These are phyloP conservation scores for Lemur catta DNA, from an alignment of 2,797 vertebrate species.

Conservation along the genomic window DNA sequence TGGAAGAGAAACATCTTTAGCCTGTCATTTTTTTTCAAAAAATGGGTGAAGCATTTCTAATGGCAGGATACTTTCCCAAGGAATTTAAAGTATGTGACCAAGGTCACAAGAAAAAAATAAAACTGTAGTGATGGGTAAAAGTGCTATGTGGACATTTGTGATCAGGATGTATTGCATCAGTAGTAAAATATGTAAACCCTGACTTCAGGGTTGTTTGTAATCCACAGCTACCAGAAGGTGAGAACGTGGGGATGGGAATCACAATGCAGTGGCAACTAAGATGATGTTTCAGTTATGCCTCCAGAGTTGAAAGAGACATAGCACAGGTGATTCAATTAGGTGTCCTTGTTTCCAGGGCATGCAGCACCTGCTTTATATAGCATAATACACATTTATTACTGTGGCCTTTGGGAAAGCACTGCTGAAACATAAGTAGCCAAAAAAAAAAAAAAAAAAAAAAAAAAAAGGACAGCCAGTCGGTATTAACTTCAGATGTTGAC, in stretches of 20 bases:
- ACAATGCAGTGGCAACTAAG: neutral
- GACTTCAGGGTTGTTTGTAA: neutral
- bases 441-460: constrained; percentile 20
- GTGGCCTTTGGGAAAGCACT: constrained; percentile 18
- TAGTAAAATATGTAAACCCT: neutral
- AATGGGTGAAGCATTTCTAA: constrained; percentile 66
- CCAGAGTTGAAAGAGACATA: neutral
- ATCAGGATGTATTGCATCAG: neutral
- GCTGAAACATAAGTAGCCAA: neutral
- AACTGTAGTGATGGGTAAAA: neutral
- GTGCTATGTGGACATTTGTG: neutral
- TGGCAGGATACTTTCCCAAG: constrained; percentile 61
- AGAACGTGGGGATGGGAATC: neutral
- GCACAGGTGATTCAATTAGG: constrained; percentile 22
- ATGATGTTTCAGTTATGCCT: constrained; percentile 2
- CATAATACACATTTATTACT: neutral
- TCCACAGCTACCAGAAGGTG: neutral
- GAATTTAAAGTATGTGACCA: constrained; percentile 43
- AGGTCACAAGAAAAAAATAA: neutral
- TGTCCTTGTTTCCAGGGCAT: neutral
- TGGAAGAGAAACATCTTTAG: constrained; percentile 61
- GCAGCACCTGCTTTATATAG: neutral
- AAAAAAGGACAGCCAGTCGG: neutral
- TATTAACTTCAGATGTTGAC: neutral
- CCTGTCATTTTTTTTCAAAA: constrained; percentile 42